A percentile compares a stretch with the other conserved stretches of the same genome.
These are phyloP conservation scores for Tribolium madens DNA, from an alignment of 1,140 invertebrate genomes.

Conservation along the genomic window DNA sequence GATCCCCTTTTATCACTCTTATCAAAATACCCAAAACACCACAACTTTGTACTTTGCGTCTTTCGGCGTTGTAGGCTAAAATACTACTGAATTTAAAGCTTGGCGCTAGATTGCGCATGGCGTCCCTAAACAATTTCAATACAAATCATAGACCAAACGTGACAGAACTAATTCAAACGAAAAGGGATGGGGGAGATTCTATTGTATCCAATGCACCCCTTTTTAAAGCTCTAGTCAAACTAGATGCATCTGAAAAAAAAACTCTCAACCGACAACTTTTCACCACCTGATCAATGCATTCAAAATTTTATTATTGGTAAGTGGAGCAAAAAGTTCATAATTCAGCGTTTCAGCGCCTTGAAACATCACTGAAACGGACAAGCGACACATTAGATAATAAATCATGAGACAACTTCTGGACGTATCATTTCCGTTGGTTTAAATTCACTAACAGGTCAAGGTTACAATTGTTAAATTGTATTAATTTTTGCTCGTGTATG, in stretches of 20 bases:
- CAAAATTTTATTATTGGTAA: background rate
- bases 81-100: slow-evolving; percentile 42
- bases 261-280: slow-evolving; percentile 4
- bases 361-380: slow-evolving; percentile 6
- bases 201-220: slow-evolving; percentile 5
- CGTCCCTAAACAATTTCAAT: slow-evolving; percentile 38
- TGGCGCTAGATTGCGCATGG: slow-evolving; percentile 46
- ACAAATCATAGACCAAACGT: slow-evolving; percentile 33
- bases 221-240: slow-evolving; percentile 16
- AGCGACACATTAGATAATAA: slow-evolving; percentile 22
- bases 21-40: slow-evolving; percentile 3
- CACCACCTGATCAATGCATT: background rate
- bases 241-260: slow-evolving; percentile 23
- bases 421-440: slow-evolving; percentile 30
- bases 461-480: slow-evolving; percentile 22
- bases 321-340: background rate
- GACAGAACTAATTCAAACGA: slow-evolving; percentile 36
- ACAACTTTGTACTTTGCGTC: slow-evolving; percentile 16
- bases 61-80: slow-evolving; percentile 24
- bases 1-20: background rate
- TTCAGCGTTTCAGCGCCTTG: slow-evolving; percentile 25
- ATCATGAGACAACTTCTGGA: slow-evolving; percentile 22
- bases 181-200: slow-evolving; percentile 3
- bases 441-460: slow-evolving; percentile 14
- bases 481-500: background rate